Conservation (phyloP, 2,888 invertebrate species). For the Cataglyphis rosenhaueri region DNA sequence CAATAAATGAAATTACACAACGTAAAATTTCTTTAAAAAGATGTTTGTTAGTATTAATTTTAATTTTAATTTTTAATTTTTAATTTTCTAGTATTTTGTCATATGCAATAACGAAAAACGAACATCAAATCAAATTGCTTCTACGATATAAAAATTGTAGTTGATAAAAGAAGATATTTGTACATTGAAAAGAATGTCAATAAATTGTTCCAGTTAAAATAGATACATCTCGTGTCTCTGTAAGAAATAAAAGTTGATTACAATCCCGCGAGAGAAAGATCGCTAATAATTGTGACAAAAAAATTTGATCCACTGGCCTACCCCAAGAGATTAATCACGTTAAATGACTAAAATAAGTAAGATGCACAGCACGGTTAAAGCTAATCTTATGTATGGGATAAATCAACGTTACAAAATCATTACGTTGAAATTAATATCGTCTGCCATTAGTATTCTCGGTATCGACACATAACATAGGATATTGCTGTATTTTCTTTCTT, state of each 20-base stretch:
- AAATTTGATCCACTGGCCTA: not conserved
- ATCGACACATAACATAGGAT: conserved; percentile 18
- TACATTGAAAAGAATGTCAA: not conserved
- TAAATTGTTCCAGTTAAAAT: conserved; percentile 16
- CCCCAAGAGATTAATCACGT: conserved; percentile 25
- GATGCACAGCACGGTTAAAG: conserved; percentile 5
- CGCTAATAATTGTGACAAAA: conserved; percentile 32
- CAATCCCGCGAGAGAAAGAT: not conserved
- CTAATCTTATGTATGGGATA: conserved; percentile 17
- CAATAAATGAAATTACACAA: not conserved
- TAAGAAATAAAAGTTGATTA: conserved; percentile 3
- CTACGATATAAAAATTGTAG: not conserved
- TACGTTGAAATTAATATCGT: conserved; percentile 41
- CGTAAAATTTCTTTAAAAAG: conserved; percentile 5
- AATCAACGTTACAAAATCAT: conserved; percentile 42
- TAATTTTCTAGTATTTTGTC: not conserved
- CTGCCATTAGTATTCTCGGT: not conserved
- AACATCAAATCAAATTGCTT: not conserved
- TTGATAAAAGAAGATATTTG: not conserved
- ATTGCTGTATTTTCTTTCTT: conserved; percentile 2
- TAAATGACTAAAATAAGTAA: conserved; percentile 3
- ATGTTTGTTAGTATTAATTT: not conserved
- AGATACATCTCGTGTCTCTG: not conserved
- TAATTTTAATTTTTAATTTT: no score
- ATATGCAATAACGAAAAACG: not conserved